Conservation (phyloP, 2,113 vertebrate genomes). For the Percina caprodes region DNA sequence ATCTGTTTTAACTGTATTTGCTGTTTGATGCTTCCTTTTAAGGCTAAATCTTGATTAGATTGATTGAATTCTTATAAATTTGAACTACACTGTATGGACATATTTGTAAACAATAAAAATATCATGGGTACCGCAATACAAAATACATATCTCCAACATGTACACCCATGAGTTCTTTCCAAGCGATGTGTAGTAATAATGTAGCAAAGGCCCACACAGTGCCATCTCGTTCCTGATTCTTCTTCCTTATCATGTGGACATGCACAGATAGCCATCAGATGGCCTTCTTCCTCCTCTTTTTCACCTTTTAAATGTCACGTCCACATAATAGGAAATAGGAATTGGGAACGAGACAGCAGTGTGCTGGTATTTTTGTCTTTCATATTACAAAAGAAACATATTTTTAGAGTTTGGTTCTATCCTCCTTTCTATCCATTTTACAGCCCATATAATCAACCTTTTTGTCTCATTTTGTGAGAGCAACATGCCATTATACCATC, state of each 20-base stretch:
- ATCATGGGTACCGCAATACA: not conserved
- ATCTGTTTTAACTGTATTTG: not conserved
- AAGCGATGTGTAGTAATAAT: not conserved
- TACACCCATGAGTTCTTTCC: not conserved
- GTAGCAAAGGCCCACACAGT: not conserved
- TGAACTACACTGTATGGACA: not conserved
- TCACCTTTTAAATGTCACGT: not conserved
- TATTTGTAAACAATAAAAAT: not conserved
- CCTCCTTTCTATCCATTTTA: not conserved
- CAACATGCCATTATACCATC: not conserved
- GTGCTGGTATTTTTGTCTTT: not conserved
- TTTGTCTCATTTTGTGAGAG: not conserved
- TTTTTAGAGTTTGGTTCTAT: not conserved
- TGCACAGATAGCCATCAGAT: too few relatives aligned
- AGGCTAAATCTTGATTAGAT: too few relatives aligned
- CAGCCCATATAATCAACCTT: not conserved
- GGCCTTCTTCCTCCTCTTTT: not conserved
- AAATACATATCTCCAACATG: not conserved
- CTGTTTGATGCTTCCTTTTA: not conserved
- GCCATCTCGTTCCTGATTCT: not conserved
- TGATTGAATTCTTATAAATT: not conserved
- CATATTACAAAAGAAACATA: not conserved
- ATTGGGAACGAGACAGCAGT: not conserved
- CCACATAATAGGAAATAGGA: not conserved
- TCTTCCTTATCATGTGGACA: not conserved